A percentile compares a stretch with the other conserved stretches of the same genome.
Conservation (phyloP, 1,140 invertebrate genomes). For the Drosophila subobscura region DNA sequence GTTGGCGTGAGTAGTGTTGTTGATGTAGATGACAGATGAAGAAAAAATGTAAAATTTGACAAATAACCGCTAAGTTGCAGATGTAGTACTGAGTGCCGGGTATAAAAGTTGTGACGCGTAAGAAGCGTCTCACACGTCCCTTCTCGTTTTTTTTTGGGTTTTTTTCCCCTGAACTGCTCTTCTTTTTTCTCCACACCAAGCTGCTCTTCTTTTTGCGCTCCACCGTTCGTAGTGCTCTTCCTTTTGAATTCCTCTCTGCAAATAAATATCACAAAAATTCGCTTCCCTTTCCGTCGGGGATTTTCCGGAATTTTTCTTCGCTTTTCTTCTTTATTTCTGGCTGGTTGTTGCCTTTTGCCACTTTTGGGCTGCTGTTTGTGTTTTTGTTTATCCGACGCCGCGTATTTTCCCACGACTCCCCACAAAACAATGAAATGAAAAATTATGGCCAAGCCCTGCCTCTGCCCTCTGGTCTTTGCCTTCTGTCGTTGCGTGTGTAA, state of each 20-base stretch:
- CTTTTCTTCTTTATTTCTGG: conserved; percentile 27
- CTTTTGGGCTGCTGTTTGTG: conserved; percentile 57
- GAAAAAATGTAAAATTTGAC: no score
- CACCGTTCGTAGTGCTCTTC: not conserved
- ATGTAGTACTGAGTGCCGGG: no score
- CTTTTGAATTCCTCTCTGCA: conserved; percentile 33
- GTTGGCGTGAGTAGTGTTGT: no score
- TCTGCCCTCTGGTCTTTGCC: not conserved
- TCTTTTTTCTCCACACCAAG: conserved; percentile 11
- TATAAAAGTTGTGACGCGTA: no score
- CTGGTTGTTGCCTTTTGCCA: conserved; percentile 35
- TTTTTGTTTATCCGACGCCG: conserved; percentile 62
- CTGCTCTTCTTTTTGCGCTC: conserved; percentile 4
- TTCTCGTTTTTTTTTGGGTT: no score
- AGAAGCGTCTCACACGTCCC: no score
- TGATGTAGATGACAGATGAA: no score
- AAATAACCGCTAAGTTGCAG: no score
- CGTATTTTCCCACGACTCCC: conserved; percentile 60
- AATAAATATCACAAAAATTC: conserved; percentile 77
- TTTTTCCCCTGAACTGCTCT: no score
- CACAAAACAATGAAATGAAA: conserved; percentile 78
- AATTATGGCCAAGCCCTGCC: conserved; percentile 59
- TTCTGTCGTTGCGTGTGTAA: conserved; percentile 52
- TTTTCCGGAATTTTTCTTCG: conserved; percentile 59
- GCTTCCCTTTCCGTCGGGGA: conserved; percentile 71